Percentiles rank a stretch among this genome's conserved stretches.
Conservation (phyloP, 2,113 vertebrate species). For the Hypomesus transpacificus region DNA sequence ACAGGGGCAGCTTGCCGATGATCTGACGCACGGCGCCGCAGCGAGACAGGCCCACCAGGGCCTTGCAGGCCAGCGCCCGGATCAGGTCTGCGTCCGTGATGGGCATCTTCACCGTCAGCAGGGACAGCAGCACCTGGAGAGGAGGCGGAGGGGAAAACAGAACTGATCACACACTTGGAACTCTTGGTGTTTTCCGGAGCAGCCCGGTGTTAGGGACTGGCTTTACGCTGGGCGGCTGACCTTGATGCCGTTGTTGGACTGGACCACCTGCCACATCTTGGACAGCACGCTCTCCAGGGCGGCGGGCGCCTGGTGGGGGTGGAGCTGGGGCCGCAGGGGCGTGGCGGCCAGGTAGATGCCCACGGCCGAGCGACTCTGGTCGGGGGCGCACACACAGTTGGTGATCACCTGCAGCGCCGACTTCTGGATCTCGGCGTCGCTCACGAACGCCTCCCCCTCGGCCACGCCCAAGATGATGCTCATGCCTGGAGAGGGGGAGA, state of each 20-base stretch:
- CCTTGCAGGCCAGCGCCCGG: constrained; percentile 86
- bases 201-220: not conserved
- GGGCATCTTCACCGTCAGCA: constrained; percentile 91
- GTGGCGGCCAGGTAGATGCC: constrained; percentile 83
- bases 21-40: constrained; percentile 89
- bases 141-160: not conserved
- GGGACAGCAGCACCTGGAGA: constrained; percentile 78
- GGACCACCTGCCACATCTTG: constrained; percentile 96
- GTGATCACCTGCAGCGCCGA: constrained; percentile 95
- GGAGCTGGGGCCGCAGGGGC: constrained; percentile 53
- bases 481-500: constrained; percentile 74
- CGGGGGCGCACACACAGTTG: constrained; percentile 94
- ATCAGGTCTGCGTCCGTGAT: constrained; percentile 96
- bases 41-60: constrained; percentile 88
- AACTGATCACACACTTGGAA: not conserved
- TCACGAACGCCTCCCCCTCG: constrained; percentile 91
- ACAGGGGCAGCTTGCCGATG: constrained; percentile 95
- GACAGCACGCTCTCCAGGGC: constrained; percentile 80
- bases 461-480: constrained; percentile 94
- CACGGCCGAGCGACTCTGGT: constrained; percentile 85
- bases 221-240: constrained; percentile 42
- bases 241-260: constrained; percentile 97
- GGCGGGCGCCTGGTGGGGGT: constrained; percentile 69
- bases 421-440: constrained; percentile 96
- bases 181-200: not conserved